Base-by-base conservation (phyloP, 2,888 invertebrate genomes). In the Erpobdella octoculata region DNA sequence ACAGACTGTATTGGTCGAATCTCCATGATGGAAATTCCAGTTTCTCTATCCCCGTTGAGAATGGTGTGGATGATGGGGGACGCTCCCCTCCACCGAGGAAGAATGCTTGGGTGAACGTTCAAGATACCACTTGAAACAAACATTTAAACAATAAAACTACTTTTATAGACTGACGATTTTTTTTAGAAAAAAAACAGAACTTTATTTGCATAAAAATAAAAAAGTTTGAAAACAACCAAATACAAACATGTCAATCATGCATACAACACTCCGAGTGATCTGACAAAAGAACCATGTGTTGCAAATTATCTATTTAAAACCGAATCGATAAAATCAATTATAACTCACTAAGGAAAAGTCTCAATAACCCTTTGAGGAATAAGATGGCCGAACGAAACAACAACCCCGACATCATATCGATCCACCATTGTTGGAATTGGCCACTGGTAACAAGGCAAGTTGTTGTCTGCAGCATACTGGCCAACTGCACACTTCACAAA, bases 11-110 rank as follows among this genome's bases (percentile, higher is more conserved):
- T 78, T 3, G 84, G 82, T 62, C 77, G 88, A 75, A 96, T 90
- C 84, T 87, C 89, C 90, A 94, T 93, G 61, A 95, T 88, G 21
- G 92, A 89, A 15, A 95, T 87, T 38, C 94, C 95, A 9, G 93
- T 91, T 76, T 86, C 84, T 15, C 81, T 79, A 80, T 95, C 94
- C 15, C 91, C 92, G 81, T 90, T 88, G 78, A 92, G 87, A 68
- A 96, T 84, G 0, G 93, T 88, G 83, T 93, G 88, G 70, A 91
- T 88, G 65, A 95, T 89, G 0, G 96, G 96, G 0, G 94, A 90
- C 12, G 95, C 92, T 6, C 96, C 96, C 77, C 95, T 86, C 92
- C 93, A 95, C 71, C 90, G 86, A 0, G 96, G 96, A 74, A 96
- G 83, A 66, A 95, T 82, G 83, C 94, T 94, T 0, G 90, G 92